A percentile compares a stretch with the other conserved stretches of the same genome.
These are phyloP conservation scores for Cephonodes hylas DNA, from an alignment of 2,888 invertebrate species.

Conservation along the genomic window DNA sequence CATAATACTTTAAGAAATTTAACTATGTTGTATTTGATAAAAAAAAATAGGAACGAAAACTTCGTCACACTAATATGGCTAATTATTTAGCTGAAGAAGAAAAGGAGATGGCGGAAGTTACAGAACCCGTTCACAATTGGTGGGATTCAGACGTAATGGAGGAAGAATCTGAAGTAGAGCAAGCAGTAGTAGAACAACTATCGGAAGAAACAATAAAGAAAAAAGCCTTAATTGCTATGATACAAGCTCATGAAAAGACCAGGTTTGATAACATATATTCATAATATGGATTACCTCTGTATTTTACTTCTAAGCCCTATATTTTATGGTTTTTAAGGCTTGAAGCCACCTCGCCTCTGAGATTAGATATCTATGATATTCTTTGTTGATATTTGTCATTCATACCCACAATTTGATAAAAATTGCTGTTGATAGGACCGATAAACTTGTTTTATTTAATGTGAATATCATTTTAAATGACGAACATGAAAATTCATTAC, in stretches of 20 bases:
- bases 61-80: background rate
- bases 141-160: slow-evolving; percentile 37
- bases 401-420: too few relatives aligned
- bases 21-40: background rate
- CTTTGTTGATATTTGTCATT: too few relatives aligned
- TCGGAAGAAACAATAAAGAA: slow-evolving; percentile 43
- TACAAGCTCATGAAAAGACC: slow-evolving; percentile 59
- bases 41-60: background rate
- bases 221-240: slow-evolving; percentile 39
- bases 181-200: slow-evolving; percentile 31
- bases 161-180: slow-evolving; percentile 10
- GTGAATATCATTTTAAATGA: too few relatives aligned
- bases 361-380: too few relatives aligned
- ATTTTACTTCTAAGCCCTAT: too few relatives aligned
- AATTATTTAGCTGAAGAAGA: slow-evolving; percentile 4
- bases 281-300: too few relatives aligned
- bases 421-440: too few relatives aligned
- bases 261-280: slow-evolving; percentile 38
- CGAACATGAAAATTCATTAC: slow-evolving; percentile 14
- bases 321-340: too few relatives aligned
- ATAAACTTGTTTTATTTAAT: background rate
- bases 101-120: background rate
- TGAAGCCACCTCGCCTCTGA: too few relatives aligned
- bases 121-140: slow-evolving; percentile 26
- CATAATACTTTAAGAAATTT: too few relatives aligned